These are phyloP conservation scores for Podiceps cristatus DNA, from an alignment of 2,113 vertebrate genomes.

Conservation along the genomic window DNA sequence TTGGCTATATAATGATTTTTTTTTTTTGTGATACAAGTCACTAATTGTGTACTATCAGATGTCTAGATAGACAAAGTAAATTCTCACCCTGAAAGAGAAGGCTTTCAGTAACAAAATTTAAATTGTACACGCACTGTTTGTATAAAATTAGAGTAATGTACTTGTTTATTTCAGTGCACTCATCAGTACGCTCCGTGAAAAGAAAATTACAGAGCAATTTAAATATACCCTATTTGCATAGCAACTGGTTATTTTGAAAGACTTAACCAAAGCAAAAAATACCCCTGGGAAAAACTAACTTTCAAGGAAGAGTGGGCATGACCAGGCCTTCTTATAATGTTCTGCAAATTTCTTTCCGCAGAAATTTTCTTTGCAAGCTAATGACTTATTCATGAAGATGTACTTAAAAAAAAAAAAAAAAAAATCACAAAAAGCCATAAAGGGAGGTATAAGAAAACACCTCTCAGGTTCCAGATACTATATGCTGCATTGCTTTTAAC, in stretches of 20 bases:
- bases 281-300: not conserved
- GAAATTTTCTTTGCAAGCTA: not conserved
- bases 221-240: slow-evolving; percentile 36
- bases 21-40: slow-evolving; percentile 12
- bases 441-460: not conserved
- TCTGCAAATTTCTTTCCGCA: not conserved
- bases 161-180: slow-evolving; percentile 8
- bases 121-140: not conserved
- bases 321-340: not conserved
- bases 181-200: slow-evolving; percentile 24
- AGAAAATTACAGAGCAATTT: slow-evolving; percentile 20
- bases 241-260: slow-evolving; percentile 27
- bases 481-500: not conserved
- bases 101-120: not conserved
- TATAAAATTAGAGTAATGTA: not conserved
- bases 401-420: not conserved
- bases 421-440: not conserved
- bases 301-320: not conserved
- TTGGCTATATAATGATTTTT: slow-evolving; percentile 39
- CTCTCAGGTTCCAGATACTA: not conserved
- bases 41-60: not conserved
- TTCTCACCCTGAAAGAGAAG: not conserved
- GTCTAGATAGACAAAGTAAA: not conserved
- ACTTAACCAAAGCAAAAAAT: not conserved
- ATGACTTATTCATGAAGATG: not conserved